Base-by-base conservation (phyloP, 2,113 vertebrate species). In the Triplophysa siluroides region DNA sequence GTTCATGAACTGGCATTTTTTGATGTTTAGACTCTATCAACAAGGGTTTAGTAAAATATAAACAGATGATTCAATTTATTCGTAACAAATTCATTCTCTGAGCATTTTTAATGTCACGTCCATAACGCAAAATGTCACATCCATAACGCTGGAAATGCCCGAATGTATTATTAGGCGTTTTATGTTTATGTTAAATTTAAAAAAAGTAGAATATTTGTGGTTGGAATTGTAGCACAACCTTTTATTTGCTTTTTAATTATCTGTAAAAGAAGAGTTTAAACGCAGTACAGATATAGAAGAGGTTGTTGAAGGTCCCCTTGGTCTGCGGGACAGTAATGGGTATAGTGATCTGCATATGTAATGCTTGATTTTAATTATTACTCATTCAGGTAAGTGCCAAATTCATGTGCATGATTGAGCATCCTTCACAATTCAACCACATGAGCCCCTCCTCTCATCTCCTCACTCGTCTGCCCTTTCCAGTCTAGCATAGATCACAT, bases 321-420 rank as follows among this genome's bases (percentile, higher is more conserved):
- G 70, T 66, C 52, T 66, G 21, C 18, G 19, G 47, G 50, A 67
- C 50, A 18, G 60, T 78, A 72, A 72, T 78, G 62, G 76, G 58
- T 73, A 29, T 26, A 61, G 26, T 58, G 61, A 29, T 45, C 69
- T 43, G 69, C 61, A 68, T 64, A 41, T 73, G 76, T 73, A 41
- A 78, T 75, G 77, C 60, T 52, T 67, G 71, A 74, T 67, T 79
- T 62, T 83, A 79, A 79, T 69, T 43, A 79, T 69, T 43, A 67
- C 76, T 62, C 43, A 29, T 24, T 75, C 65, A 75, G 61, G 41
- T 62, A 70, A 68, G 58, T 63, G 70, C 63, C 52, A 62, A 62
- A 41, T 45, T 13, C 63, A 76, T 47, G 26, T 58, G 60, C 58
- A 61, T 82, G 80, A 78, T 65, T 77, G 76, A 78, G 62, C 19